These are phyloP conservation scores for Drosophila tropicalis DNA, from an alignment of 1,140 invertebrate genomes.

Conservation along the genomic window DNA sequence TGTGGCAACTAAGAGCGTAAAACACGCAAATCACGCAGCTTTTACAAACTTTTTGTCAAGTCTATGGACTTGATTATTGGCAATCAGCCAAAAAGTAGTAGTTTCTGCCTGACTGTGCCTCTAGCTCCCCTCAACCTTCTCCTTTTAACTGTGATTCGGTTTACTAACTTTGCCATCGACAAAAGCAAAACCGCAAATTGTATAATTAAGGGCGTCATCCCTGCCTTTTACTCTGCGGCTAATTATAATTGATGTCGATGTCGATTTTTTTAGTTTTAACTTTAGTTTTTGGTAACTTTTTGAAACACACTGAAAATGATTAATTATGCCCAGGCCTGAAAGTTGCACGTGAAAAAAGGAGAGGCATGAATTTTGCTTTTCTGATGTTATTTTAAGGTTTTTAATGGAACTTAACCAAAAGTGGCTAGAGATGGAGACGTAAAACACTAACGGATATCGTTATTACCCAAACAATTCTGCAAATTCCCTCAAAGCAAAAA, in stretches of 20 bases:
- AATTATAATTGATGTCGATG: constrained; percentile 77
- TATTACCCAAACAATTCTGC: constrained; percentile 54
- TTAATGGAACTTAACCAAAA: constrained; percentile 35
- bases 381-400: constrained; percentile 29
- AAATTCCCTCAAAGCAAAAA: constrained; percentile 56
- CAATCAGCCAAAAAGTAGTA: constrained; percentile 56
- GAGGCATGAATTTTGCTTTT: constrained; percentile 66
- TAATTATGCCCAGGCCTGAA: constrained; percentile 65
- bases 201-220: constrained; percentile 61
- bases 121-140: too few relatives aligned
- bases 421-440: background rate
- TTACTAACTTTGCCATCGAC: constrained; percentile 5
- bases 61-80: constrained; percentile 62
- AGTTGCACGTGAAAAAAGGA: constrained; percentile 58
- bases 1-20: constrained; percentile 68
- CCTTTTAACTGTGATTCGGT: constrained; percentile 8
- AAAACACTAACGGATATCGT: constrained; percentile 49
- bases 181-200: constrained; percentile 56
- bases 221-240: constrained; percentile 33
- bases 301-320: constrained; percentile 60
- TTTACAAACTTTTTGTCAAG: constrained; percentile 55
- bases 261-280: constrained; percentile 32
- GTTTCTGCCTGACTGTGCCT: constrained; percentile 19
- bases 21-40: constrained; percentile 72
- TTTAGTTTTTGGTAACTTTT: constrained; percentile 42